Evolutionary conservation across 1,140 invertebrate genomes (phyloP), one percentile per base, ranked within the genome.

Genomic region (Neelides sp.): DNA sequence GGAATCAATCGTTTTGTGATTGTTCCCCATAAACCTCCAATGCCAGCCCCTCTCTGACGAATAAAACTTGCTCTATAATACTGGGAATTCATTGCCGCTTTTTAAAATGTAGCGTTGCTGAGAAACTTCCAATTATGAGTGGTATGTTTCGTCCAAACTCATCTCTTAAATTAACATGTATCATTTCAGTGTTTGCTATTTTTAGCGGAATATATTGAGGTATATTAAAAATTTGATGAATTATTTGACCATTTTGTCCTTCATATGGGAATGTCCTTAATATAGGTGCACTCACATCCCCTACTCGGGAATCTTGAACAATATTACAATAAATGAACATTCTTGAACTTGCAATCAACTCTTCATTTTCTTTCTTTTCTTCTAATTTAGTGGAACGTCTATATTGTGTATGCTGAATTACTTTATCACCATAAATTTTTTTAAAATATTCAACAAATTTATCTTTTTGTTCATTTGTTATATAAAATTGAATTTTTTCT

Each of bases 261-360:
- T 43, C 20, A 43, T 54, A 44, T 1, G 7, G 13, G 4, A 30
- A 8, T 1, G 20, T 7, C 37, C 62, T 47, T 17, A 65, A 43
- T 20, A 65, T 43, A 15, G 62, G 56, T 15, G 55, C 58, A 35
- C 64, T 58, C 13, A 62, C 55, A 49, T 65, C 64, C 10, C 64
- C 64, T 28, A 66, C 60, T 10, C 64, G 56, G 42, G 66, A 63
- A 7, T 61, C 59, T 48, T 65, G 59, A 12, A 65, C 48, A 20
- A 65, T 63, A 50, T 66, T 63, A 40, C 54, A 62, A 48, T 67
- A 66, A 44, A 66, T 53, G 54, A 64, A 66, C 27, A 50, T n/a
- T 12, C 26, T 32, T 28, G 43, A 15, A 7, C 26, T n/a, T n/a
- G n/a, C n/a, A n/a, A n/a, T n/a, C n/a, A n/a, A n/a, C n/a, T n/a